These are phyloP conservation scores for Aphelocoma californica DNA, from an alignment of 2,797 vertebrate species.

Conservation along the genomic window DNA sequence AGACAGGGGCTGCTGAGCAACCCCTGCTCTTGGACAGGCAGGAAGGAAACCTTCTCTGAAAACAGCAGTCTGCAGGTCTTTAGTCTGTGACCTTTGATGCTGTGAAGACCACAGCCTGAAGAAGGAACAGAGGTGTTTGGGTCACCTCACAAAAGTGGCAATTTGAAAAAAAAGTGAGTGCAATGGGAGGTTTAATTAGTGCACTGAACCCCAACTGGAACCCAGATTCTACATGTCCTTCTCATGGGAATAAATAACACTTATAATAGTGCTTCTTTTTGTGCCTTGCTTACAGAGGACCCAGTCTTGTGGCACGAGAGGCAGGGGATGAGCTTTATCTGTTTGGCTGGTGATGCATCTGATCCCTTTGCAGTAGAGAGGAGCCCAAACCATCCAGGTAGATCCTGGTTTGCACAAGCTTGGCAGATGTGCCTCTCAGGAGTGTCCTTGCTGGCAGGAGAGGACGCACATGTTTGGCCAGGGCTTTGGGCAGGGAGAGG, in stretches of 20 bases:
- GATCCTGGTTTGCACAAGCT: not conserved
- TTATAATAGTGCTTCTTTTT: not conserved
- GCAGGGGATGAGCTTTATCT: not conserved
- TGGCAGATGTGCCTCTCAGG: not conserved
- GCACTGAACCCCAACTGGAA: fast-evolving
- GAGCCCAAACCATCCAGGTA: not conserved
- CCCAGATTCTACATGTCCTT: not conserved
- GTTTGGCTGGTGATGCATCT: not conserved
- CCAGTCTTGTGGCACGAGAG: fast-evolving
- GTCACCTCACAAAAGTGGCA: not conserved
- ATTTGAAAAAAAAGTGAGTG: not conserved
- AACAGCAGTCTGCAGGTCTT: not conserved
- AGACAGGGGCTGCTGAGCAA: not conserved
- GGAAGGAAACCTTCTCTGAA: constrained; percentile 4
- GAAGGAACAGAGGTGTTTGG: not conserved
- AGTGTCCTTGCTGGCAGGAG: not conserved
- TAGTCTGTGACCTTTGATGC: not conserved
- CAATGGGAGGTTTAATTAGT: not conserved
- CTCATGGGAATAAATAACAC: not conserved
- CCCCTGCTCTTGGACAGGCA: not conserved
- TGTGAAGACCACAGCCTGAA: not conserved
- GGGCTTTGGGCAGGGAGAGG: not conserved
- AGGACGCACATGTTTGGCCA: fast-evolving
- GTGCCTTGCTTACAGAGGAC: not conserved
- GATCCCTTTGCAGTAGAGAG: not conserved